Evolutionary conservation across 1,140 invertebrate species (phyloP), one percentile per base, ranked within the genome.

Genomic region (Eufriesea mexicana): DNA sequence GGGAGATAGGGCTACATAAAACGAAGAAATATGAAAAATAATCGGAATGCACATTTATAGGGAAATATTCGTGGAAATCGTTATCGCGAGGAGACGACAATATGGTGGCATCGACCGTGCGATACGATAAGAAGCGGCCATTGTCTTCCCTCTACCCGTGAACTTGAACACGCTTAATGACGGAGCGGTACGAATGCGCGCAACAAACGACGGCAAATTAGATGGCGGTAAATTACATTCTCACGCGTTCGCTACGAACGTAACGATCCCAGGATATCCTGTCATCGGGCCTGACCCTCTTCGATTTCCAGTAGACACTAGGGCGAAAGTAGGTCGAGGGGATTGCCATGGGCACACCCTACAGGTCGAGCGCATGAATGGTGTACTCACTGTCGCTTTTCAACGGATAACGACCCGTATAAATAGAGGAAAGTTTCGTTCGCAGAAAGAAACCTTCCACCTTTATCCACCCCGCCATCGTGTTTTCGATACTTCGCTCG

Each of bases 211-310:
- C 51, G 45, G 54, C 47, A 76, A 82, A 79, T 79, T 72, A 62
- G 59, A 49, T 70, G 51, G 42, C 54, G 66, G 66, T 25, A 70
- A 79, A 81, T 80, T 80, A 59, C 51, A 54, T 82, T 67, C 72
- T 76, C 79, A 51, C 79, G 49, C n/a, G 79, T 66, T 51, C 55
- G 10, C 54, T 10, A 59, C 54, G 54, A n/a, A 7, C n/a, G 18
- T 81, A 55, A 75, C 79, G 71, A 75, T 57, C 79, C 42, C 73
- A 82, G 79, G 79, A 82, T 82, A 82, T 82, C 79, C 79, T 82
- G 79, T 82, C 79, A 76, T 82, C 79, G 79, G 51, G 79, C 45
- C 62, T 82, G 79, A 82, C 79, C 79, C 79, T 82, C 79, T 82
- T 82, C 79, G 79, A 82, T 82, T 82, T 76, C 73, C 79, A 82